Evolutionary conservation across 2,888 invertebrate species (phyloP).

Genomic region (Blera fallax): DNA sequence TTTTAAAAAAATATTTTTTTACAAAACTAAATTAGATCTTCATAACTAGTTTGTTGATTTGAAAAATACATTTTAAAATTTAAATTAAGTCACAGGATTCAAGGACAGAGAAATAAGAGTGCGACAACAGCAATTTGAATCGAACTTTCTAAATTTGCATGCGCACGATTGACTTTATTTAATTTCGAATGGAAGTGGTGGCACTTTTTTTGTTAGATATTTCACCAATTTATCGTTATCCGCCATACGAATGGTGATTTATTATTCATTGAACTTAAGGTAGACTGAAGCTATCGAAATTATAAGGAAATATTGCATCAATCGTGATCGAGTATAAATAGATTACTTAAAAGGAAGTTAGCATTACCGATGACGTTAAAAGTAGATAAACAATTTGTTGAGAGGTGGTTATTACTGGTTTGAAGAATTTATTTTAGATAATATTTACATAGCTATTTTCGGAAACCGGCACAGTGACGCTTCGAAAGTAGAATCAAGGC

Average conservation of each 20-base stretch:
- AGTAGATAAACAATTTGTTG: not conserved
- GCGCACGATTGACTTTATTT: not conserved
- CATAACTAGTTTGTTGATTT: not conserved
- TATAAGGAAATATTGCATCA: not conserved
- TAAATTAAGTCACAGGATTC: not conserved
- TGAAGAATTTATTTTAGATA: not conserved
- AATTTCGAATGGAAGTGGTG: not conserved
- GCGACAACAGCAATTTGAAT: not conserved
- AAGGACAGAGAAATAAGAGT: not conserved
- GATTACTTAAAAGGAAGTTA: not conserved
- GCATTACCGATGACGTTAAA: not conserved
- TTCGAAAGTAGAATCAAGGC: constrained; percentile 15
- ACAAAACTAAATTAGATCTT: not conserved
- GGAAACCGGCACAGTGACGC: not conserved
- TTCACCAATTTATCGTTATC: not conserved
- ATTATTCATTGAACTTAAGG: not conserved
- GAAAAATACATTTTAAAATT: not conserved
- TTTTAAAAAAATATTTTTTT: no score
- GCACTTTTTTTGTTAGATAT: not conserved
- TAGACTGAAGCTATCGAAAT: not conserved
- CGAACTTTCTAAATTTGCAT: constrained; percentile 26
- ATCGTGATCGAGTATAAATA: not conserved
- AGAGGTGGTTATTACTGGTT: constrained; percentile 8
- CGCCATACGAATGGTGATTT: not conserved
- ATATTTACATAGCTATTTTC: constrained; percentile 1